Base-by-base conservation (phyloP, 2,113 vertebrate species). In the Neotoma lepida region DNA sequence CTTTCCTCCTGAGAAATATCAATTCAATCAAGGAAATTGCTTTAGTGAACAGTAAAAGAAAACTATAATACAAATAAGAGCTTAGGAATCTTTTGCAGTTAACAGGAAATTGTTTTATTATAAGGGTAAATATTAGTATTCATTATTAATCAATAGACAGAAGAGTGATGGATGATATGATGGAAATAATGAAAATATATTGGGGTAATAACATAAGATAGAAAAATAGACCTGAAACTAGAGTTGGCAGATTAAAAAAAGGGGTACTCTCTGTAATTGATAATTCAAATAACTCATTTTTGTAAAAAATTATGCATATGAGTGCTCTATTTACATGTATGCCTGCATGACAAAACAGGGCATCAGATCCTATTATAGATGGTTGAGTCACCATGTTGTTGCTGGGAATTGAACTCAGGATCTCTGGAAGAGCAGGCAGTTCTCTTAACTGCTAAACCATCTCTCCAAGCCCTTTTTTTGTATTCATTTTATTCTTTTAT, bases 31-130 rank as follows among this genome's bases (percentile, higher is more conserved):
- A 61, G 66, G 70, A 90, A 80, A 9, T 56, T 85, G 14, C 28
- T 86, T 54, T 56, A 91, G 86, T 77, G 39, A 61, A 93, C 66
- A 93, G 24, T 18, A 73, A 35, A 92, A 51, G 44, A 73, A 51
- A 93, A 64, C 17, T 24, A 56, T 90, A 68, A 14, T 18, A 71
- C 10, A 4, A 26, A 54, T 9, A n/a, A 17, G 77, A 58, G 13
- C 49, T 85, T 89, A 92, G 77, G 41, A 49, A 61, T 71, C 17
- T 18, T 94, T 70, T 68, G 22, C 30, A 61, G 54, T 96, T 85
- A 76, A 44, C 51, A 85, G 33, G 73, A 95, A 94, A 82, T 54
- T 49, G 17, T 44, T 84, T 6, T 61, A 20, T 30, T 28, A 4
- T 61, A 10, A 61, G 30, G 12, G 9, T 70, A 1, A 87, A 70